Percentiles rank a stretch among this genome's conserved stretches.
Evolutionary conservation across 1,140 invertebrate genomes (phyloP).

Genomic region (Zaprionus vittiger): DNA sequence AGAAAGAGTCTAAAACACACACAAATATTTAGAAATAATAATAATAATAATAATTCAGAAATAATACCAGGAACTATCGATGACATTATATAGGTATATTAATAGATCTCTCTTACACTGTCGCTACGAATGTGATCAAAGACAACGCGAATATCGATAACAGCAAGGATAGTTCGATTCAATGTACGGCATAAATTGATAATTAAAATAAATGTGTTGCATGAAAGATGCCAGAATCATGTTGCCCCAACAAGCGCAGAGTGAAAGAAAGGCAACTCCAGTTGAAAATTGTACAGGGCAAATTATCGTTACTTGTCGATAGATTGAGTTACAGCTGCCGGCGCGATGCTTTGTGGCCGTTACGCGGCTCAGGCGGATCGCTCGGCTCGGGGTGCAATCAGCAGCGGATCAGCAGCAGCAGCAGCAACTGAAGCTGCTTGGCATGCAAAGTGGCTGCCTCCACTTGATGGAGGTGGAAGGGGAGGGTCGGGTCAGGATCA

Average conservation of each 20-base stretch:
- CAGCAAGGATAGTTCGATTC: background rate
- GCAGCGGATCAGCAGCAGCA: constrained; percentile 25
- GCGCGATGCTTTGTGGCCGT: constrained; percentile 16
- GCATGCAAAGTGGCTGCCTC: constrained; percentile 31
- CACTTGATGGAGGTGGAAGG: background rate
- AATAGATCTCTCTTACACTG: too few relatives aligned
- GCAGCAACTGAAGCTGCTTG: constrained; percentile 28
- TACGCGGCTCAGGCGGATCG: constrained; percentile 10
- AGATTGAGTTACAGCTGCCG: constrained; percentile 46
- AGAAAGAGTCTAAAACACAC: too few relatives aligned
- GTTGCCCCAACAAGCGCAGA: background rate
- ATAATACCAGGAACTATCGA: too few relatives aligned
- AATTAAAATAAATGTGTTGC: background rate
- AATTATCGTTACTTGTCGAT: constrained; percentile 35
- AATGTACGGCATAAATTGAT: background rate
- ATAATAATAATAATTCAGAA: too few relatives aligned
- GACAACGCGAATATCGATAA: background rate
- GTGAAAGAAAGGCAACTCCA: background rate
- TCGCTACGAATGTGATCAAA: too few relatives aligned
- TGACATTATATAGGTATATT: too few relatives aligned
- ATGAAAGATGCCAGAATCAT: background rate
- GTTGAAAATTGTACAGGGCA: background rate
- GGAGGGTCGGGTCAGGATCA: constrained; percentile 1
- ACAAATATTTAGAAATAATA: too few relatives aligned
- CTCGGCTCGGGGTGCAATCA: constrained; percentile 50